A percentile compares a stretch with the other conserved stretches of the same genome.
Evolutionary conservation across 2,797 vertebrate genomes (phyloP).

Genomic region (Numenius phaeopus): DNA sequence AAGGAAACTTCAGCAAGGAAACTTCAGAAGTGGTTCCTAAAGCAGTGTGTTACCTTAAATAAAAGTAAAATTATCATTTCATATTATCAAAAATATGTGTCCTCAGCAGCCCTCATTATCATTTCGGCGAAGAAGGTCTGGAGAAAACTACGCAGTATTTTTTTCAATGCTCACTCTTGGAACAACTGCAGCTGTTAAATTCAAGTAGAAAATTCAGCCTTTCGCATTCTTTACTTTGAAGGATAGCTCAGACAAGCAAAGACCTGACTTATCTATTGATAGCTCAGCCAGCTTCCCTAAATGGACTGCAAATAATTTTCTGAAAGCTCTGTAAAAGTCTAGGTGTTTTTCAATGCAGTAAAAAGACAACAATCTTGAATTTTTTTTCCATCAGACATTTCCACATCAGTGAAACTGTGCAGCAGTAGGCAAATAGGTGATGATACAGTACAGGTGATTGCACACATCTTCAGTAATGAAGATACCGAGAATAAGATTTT

Average conservation of each 20-base stretch:
- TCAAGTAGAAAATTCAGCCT: conserved; percentile 45
- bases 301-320: conserved; percentile 49
- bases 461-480: conserved; percentile 5
- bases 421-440: conserved; percentile 38
- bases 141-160: neutral
- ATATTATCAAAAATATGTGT: conserved; percentile 3
- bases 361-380: conserved; percentile 55
- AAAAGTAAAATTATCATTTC: conserved; percentile 3
- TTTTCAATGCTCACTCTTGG: conserved; percentile 3
- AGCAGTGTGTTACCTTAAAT: neutral
- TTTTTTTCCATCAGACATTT: conserved; percentile 41
- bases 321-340: conserved; percentile 50
- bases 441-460: neutral
- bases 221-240: conserved; percentile 1
- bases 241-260: conserved; percentile 42
- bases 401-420: conserved; percentile 19
- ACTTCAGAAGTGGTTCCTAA: neutral
- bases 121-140: neutral
- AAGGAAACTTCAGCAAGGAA: neutral
- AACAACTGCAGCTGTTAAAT: conserved; percentile 19
- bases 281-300: conserved; percentile 44
- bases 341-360: conserved; percentile 51
- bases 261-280: conserved; percentile 51
- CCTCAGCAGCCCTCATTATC: neutral
- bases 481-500: neutral